Conservation (phyloP, 23 tunicate species). For the Trididemnum clinides region DNA sequence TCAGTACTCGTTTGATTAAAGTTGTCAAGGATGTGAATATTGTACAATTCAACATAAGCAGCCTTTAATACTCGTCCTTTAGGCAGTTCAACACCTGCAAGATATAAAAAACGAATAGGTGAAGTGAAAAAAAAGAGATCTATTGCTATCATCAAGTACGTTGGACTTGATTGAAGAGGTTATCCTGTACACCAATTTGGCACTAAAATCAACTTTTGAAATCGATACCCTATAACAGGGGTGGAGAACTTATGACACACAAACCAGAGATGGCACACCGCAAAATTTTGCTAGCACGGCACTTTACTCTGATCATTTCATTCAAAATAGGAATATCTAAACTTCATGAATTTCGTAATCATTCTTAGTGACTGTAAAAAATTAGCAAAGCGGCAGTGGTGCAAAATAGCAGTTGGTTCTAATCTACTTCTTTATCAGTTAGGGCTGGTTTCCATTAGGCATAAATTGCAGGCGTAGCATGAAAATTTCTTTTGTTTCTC, state of each 20-base stretch:
- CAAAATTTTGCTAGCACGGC: neutral
- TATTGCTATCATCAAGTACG: no score
- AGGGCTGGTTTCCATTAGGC: no score
- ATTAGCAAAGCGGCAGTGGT: neutral
- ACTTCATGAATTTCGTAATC: neutral
- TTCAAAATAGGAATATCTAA: neutral
- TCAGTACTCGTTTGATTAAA: neutral
- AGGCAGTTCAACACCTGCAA: conserved; percentile 20
- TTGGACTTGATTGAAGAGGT: no score
- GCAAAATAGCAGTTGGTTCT: neutral
- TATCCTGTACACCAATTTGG: no score
- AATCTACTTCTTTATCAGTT: no score
- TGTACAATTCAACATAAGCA: conserved; percentile 26
- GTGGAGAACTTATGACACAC: conserved; percentile 3
- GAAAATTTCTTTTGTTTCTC: no score
- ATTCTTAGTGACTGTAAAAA: neutral
- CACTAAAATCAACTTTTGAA: no score
- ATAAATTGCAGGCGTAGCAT: no score
- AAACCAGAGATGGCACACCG: neutral
- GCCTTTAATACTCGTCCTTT: conserved; percentile 13
- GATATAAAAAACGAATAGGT: no score
- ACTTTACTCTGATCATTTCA: neutral
- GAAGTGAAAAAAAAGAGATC: no score
- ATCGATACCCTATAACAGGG: neutral
- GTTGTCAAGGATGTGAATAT: conserved; percentile 6